A percentile compares a stretch with the other conserved stretches of the same genome.
phyloP scores from a whole-genome alignment of 2,113 vertebrate species.

The Tychaedon coryphoeus region DNA sequence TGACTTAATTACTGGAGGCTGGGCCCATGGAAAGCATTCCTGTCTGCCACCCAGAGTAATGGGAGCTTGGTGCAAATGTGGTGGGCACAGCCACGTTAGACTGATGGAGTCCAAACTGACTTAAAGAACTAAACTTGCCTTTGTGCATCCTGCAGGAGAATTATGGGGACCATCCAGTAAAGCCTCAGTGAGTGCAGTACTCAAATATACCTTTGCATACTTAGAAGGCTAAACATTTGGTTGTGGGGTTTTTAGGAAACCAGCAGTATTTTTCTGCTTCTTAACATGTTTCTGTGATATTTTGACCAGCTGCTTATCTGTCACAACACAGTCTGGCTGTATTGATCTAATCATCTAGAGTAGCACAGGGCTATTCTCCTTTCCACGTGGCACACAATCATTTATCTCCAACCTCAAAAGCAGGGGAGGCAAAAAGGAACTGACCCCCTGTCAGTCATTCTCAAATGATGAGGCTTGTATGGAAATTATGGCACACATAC shows the following conservation, averaged over 20 bases:
- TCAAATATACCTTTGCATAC: not conserved
- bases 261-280: not conserved
- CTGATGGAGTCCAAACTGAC: not conserved
- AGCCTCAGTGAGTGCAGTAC: not conserved
- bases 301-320: not conserved
- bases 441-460: not conserved
- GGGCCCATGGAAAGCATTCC: not conserved
- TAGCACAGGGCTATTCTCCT: not conserved
- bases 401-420: not conserved
- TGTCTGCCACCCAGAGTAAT: not conserved
- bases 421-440: not conserved
- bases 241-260: not conserved
- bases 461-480: not conserved
- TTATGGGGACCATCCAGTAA: not conserved
- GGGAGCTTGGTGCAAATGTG: not conserved
- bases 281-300: not conserved
- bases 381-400: not conserved
- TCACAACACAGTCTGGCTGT: not conserved
- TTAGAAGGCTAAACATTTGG: not conserved
- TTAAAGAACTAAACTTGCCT: not conserved
- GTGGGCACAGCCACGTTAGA: rapidly evolving
- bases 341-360: not conserved
- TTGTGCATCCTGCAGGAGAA: not conserved
- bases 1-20: not conserved
- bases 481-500: not conserved